Conservation (phyloP, 92 coral and sea anemone species). For the Umimayanthus kanabou region DNA sequence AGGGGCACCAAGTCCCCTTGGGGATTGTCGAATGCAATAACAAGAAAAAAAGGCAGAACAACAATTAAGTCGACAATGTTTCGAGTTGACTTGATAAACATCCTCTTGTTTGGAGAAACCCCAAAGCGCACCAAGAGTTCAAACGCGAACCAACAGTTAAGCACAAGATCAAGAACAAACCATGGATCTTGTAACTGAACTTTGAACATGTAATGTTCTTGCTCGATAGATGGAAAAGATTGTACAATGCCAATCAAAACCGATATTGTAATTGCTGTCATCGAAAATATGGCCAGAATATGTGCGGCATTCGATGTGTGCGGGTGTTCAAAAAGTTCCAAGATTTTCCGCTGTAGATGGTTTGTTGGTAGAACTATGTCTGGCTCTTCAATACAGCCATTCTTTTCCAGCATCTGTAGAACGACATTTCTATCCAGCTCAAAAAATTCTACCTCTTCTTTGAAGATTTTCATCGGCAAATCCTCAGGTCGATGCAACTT, state of each 20-base stretch:
- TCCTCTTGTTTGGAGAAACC: slow-evolving; percentile 65
- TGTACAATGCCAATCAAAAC: slow-evolving; percentile 68
- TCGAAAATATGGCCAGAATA: slow-evolving; percentile 75
- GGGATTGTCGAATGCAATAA: slow-evolving; percentile 48
- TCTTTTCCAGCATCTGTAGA: slow-evolving; percentile 73
- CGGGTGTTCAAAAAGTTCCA: slow-evolving; percentile 91
- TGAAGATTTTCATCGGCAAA: slow-evolving; percentile 84
- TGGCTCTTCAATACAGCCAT: slow-evolving; percentile 73
- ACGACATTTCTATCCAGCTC: slow-evolving; percentile 84
- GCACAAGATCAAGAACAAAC: slow-evolving; percentile 67
- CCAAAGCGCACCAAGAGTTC: slow-evolving; percentile 66
- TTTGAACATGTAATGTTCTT: background rate
- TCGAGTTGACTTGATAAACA: slow-evolving; percentile 59
- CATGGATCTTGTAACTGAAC: slow-evolving; percentile 41
- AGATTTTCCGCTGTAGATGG: slow-evolving; percentile 67
- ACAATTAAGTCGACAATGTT: slow-evolving; percentile 72
- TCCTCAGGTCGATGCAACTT: slow-evolving; percentile 84
- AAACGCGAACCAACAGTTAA: slow-evolving; percentile 76
- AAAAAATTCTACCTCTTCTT: slow-evolving; percentile 89
- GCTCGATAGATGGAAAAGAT: slow-evolving; percentile 50
- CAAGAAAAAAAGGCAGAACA: slow-evolving; percentile 72
- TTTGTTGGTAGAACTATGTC: slow-evolving; percentile 66
- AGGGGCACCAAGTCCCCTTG: slow-evolving; percentile 57
- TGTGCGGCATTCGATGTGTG: slow-evolving; percentile 81
- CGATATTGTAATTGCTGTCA: slow-evolving; percentile 72